A percentile compares a stretch with the other conserved stretches of the same genome.
Evolutionary conservation across 2,888 invertebrate species (phyloP).

Genomic region (Pharmacophagus antenor): DNA sequence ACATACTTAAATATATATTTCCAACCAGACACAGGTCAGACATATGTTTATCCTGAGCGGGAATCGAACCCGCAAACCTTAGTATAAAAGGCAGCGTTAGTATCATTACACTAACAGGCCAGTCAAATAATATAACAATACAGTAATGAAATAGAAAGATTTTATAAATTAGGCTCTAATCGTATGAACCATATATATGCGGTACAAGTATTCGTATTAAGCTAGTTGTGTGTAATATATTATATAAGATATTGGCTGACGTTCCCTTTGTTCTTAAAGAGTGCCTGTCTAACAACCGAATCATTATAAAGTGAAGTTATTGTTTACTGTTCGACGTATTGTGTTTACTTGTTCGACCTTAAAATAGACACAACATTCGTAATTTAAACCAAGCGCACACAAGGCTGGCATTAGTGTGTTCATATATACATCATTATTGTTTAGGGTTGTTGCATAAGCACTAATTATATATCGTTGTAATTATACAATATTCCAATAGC

Average conservation of each 20-base stretch:
- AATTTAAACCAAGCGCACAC: slow-evolving; percentile 6
- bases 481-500: too few relatives aligned
- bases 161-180: neutral
- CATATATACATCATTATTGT: slow-evolving; percentile 17
- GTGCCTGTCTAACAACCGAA: neutral
- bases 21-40: too few relatives aligned
- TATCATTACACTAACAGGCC: too few relatives aligned
- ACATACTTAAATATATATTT: too few relatives aligned
- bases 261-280: slow-evolving; percentile 3
- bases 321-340: neutral
- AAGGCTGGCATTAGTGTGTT: neutral
- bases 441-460: slow-evolving; percentile 9
- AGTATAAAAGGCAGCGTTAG: too few relatives aligned
- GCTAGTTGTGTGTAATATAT: neutral
- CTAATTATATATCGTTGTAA: too few relatives aligned
- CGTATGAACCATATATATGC: neutral
- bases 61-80: too few relatives aligned
- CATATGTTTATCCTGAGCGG: too few relatives aligned
- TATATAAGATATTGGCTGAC: neutral
- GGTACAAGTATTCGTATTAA: neutral
- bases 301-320: neutral
- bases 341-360: slow-evolving; percentile 12
- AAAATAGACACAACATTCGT: slow-evolving; percentile 6
- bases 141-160: too few relatives aligned
- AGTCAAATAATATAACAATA: too few relatives aligned